Evolutionary conservation across 2,888 invertebrate genomes (phyloP).

Genomic region (Ariolimax columbianus): DNA sequence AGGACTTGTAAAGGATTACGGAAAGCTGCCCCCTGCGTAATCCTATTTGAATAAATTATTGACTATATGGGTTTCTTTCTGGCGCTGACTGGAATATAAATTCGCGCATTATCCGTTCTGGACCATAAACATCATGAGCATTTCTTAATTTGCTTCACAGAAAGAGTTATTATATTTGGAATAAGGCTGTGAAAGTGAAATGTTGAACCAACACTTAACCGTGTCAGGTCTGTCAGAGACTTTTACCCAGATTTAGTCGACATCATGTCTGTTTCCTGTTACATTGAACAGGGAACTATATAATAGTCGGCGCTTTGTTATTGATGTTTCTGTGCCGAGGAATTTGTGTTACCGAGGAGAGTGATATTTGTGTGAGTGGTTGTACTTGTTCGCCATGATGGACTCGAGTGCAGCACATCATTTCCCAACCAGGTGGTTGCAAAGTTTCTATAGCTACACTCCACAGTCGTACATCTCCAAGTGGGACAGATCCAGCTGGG

Average conservation of each 20-base stretch:
- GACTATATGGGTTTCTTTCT: not conserved
- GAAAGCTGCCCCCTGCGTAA: not conserved
- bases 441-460: slow-evolving; percentile 20
- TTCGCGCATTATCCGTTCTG: too few relatives aligned
- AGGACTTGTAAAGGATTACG: not conserved
- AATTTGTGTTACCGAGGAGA: not conserved
- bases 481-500: slow-evolving; percentile 1
- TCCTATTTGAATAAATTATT: slow-evolving; percentile 8
- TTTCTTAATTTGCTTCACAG: too few relatives aligned
- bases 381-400: not conserved
- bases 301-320: too few relatives aligned
- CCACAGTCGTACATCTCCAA: not conserved
- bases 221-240: too few relatives aligned
- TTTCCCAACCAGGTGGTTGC: slow-evolving; percentile 25
- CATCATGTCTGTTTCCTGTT: too few relatives aligned
- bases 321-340: not conserved
- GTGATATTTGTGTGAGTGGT: not conserved
- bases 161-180: too few relatives aligned
- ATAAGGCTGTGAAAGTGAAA: too few relatives aligned
- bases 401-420: not conserved
- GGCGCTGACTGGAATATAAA: too few relatives aligned
- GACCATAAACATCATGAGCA: too few relatives aligned
- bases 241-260: too few relatives aligned
- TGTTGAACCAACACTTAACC: too few relatives aligned
- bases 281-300: too few relatives aligned